Evolutionary conservation across 2,888 invertebrate genomes (phyloP), one percentile per base, ranked within the genome.

Genomic region (Sinotaia quadrata): DNA sequence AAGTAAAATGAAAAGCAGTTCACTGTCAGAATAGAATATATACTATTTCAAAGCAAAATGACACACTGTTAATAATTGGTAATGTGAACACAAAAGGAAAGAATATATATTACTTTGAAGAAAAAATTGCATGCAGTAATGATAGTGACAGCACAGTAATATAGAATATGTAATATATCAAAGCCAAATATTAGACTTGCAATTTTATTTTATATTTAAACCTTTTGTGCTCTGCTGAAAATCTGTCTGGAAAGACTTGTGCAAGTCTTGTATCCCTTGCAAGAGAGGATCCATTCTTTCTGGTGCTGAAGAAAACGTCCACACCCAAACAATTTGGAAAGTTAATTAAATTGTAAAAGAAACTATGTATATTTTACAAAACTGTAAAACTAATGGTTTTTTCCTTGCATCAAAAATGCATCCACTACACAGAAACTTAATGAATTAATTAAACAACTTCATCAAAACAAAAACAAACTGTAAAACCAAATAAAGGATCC

Each of bases 221-320:
- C 65, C 65, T 65, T 65, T 24, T 4, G 56, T 37, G n/a, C 56
- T 56, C 37, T 27, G 56, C 41, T 7, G 21, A 24, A 41, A 33
- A 21, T 65, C 44, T 7, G 24, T 56, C 44, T 41, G 27, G 54
- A 65, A 34, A 2, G 65, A 65, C n/a, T 31, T 65, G 18, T 65
- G 65, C 21, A 65, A 56, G n/a, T 41, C 65, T 41, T 65, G 24
- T 31, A 65, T 54, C n/a, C 33, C 52, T 56, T 44, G 56, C 27
- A 65, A 65, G 4, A 52, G 54, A 8, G 37, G 56, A 29, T 44
- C 65, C 44, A 18, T 29, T 2, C 18, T 27, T 41, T 5, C n/a
- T n/a, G n/a, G 15, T 27, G 44, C 65, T 65, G 65, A 31, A 4
- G 56, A 44, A 29, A 37, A 47, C 44, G 60, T 37, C 31, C 31